Percentiles rank a stretch among this genome's conserved stretches.
Conservation (phyloP, 2,888 invertebrate species). For the Allacma fusca region DNA sequence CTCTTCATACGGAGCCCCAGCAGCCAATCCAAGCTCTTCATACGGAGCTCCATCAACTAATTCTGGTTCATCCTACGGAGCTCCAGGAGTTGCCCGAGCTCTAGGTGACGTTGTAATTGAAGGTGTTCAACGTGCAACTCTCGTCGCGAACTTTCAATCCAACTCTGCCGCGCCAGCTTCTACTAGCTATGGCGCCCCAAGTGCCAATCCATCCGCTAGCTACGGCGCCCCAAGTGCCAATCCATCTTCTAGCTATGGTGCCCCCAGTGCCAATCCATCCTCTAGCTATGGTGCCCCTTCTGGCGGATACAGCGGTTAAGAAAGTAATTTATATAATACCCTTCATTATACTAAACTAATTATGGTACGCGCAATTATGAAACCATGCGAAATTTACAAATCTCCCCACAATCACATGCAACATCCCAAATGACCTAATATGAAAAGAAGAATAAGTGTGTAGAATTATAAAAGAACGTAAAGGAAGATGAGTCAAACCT, state of each 20-base stretch:
- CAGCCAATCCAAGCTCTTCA: slow-evolving; percentile 68
- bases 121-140: slow-evolving; percentile 48
- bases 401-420: not conserved
- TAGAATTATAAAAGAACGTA: not conserved
- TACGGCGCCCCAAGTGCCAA: slow-evolving; percentile 37
- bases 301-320: slow-evolving; percentile 43
- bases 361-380: not conserved
- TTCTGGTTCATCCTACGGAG: slow-evolving; percentile 48
- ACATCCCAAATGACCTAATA: not conserved
- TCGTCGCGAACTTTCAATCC: slow-evolving; percentile 51
- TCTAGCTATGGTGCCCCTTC: slow-evolving; percentile 41
- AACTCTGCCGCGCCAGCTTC: not conserved
- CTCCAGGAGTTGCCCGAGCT: slow-evolving; percentile 62
- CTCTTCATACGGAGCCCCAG: slow-evolving; percentile 40
- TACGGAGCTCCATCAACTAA: slow-evolving; percentile 70
- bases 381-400: not conserved
- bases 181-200: slow-evolving; percentile 37
- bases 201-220: slow-evolving; percentile 31
- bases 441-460: not conserved
- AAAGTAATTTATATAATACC: not conserved
- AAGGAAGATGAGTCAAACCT: not conserved
- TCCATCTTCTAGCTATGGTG: slow-evolving; percentile 41
- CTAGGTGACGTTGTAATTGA: slow-evolving; percentile 46
- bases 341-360: not conserved
- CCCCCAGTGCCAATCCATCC: slow-evolving; percentile 31